Conservation (phyloP, 2,888 invertebrate species). For the Epirrita christyi region DNA sequence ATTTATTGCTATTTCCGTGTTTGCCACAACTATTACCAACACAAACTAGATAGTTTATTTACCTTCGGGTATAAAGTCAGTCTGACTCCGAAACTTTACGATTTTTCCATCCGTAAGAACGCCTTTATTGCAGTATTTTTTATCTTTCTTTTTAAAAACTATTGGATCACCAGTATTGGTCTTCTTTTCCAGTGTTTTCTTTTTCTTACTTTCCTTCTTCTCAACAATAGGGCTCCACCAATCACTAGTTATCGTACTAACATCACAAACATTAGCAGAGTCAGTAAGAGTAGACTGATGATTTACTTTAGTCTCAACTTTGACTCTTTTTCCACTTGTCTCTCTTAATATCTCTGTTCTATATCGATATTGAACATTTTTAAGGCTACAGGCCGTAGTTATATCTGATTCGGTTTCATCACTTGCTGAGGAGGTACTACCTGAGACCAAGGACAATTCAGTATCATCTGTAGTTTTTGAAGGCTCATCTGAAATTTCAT, state of each 20-base stretch:
- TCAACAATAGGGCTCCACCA: conserved; percentile 71
- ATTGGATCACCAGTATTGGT: conserved; percentile 11
- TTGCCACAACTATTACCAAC: not conserved
- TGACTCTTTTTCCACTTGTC: conserved; percentile 17
- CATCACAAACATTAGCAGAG: conserved; percentile 44
- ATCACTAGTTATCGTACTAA: conserved; percentile 58
- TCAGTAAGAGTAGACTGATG: conserved; percentile 54
- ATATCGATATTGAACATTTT: conserved; percentile 43
- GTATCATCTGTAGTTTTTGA: conserved; percentile 15
- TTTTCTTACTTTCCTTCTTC: conserved; percentile 40
- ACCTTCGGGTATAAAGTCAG: conserved; percentile 61
- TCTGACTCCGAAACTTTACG: conserved; percentile 58
- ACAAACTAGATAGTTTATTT: conserved; percentile 6
- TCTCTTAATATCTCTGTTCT: not conserved
- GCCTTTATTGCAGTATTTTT: conserved; percentile 35
- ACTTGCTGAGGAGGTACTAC: conserved; percentile 26
- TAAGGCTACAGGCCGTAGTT: conserved; percentile 52
- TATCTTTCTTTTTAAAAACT: conserved; percentile 18
- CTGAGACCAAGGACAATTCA: conserved; percentile 1
- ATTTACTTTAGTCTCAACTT: conserved; percentile 49
- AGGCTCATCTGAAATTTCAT: conserved; percentile 1
- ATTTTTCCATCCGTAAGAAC: conserved; percentile 46
- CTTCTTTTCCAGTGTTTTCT: conserved; percentile 34
- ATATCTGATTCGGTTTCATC: conserved; percentile 43
- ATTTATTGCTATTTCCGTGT: no score